phyloP scores from a whole-genome alignment of 2,113 vertebrate genomes.

The Cacatua alba region DNA sequence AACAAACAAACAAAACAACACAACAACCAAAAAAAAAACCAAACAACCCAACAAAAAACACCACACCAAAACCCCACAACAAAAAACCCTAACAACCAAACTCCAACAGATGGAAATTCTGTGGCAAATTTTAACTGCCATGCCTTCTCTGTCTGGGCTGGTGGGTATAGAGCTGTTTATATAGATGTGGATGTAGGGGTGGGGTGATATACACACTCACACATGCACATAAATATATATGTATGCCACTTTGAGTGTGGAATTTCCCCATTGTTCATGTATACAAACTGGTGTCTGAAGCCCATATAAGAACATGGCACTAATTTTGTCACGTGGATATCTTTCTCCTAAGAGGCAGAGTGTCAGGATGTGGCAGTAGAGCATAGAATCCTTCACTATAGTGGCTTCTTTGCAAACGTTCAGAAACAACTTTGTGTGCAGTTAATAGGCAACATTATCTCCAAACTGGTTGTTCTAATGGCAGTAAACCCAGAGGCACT shows the following conservation, averaged over 20 bases:
- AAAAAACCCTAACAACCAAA: background rate
- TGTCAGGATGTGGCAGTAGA: background rate
- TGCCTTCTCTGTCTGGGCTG: background rate
- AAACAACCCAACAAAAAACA: background rate
- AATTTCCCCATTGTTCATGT: background rate
- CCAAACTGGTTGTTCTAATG: background rate
- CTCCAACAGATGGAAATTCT: background rate
- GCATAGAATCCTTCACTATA: background rate
- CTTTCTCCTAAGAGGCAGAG: background rate
- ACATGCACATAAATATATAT: too few relatives aligned
- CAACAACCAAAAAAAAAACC: too few relatives aligned
- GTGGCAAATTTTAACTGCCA: background rate
- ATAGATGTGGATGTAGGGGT: accelerated
- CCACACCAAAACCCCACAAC: background rate
- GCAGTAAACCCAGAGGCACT: too few relatives aligned
- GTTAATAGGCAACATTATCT: background rate
- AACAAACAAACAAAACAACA: background rate
- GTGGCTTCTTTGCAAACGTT: background rate
- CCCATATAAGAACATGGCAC: background rate
- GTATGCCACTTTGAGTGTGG: background rate
- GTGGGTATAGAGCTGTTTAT: background rate
- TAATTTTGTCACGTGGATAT: background rate
- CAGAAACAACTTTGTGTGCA: background rate
- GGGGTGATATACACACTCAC: background rate
- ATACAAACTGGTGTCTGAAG: background rate